A percentile compares a stretch with the other conserved stretches of the same genome.
These are phyloP conservation scores for Acanthopleura granulata DNA, from an alignment of 2,888 invertebrate species.

Conservation along the genomic window DNA sequence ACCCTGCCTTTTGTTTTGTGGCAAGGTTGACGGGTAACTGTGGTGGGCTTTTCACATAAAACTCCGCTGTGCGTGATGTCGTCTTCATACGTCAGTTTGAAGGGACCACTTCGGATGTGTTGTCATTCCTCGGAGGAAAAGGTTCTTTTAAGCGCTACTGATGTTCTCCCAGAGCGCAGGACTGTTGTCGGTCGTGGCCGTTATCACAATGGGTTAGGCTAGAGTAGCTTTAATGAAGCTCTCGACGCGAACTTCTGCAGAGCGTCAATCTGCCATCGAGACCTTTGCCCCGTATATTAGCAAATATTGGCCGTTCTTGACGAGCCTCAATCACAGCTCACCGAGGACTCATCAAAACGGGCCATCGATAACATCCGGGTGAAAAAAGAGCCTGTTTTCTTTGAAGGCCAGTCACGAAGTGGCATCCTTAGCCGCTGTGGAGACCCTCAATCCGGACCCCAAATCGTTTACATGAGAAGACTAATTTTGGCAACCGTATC, in stretches of 20 bases:
- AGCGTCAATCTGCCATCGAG: not conserved
- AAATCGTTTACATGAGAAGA: constrained; percentile 3
- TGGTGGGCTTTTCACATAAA: too few species aligned
- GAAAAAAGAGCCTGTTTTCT: not conserved
- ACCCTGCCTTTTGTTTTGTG: too few species aligned
- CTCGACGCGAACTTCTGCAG: not conserved
- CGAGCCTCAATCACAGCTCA: not conserved
- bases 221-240: constrained; percentile 9
- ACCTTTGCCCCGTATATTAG: constrained; percentile 6
- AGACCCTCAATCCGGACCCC: not conserved
- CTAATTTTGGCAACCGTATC: constrained; percentile 8
- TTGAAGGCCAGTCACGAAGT: constrained; percentile 3
- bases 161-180: too few species aligned
- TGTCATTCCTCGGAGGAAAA: too few species aligned
- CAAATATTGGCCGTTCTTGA: constrained; percentile 10
- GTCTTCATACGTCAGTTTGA: too few species aligned
- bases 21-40: too few species aligned
- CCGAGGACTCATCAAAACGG: not conserved
- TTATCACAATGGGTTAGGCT: not conserved
- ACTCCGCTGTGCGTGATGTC: too few species aligned
- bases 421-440: not conserved
- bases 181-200: too few species aligned
- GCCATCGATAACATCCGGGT: not conserved
- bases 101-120: too few species aligned
- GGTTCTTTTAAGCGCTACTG: too few species aligned